Evolutionary conservation across 1,140 invertebrate genomes (phyloP).

Genomic region (Hyposmocoma kahamanoa): DNA sequence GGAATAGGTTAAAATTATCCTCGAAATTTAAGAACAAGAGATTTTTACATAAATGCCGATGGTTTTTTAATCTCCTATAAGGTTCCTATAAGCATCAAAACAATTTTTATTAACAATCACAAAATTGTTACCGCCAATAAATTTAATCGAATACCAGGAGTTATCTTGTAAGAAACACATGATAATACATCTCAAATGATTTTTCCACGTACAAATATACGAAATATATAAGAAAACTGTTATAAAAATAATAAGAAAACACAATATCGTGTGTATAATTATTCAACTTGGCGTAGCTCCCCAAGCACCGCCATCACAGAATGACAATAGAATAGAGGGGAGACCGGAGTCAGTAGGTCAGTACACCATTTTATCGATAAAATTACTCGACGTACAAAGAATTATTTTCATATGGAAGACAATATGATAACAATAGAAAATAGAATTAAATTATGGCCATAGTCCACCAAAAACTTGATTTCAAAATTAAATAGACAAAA

Average conservation of each 20-base stretch:
- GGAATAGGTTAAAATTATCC: constrained; percentile 2
- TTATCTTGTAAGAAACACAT: constrained; percentile 32
- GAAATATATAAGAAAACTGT: constrained; percentile 18
- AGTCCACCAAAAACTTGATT: too few relatives aligned
- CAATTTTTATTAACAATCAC: constrained; percentile 39
- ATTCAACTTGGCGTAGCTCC: constrained; percentile 49
- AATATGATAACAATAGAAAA: too few relatives aligned
- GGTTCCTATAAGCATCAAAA: constrained; percentile 36
- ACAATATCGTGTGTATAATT: constrained; percentile 36
- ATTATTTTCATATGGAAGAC: too few relatives aligned
- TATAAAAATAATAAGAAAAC: constrained; percentile 22
- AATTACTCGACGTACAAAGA: too few relatives aligned
- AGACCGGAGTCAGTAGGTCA: not conserved
- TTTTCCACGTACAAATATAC: constrained; percentile 20
- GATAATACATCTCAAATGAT: constrained; percentile 27
- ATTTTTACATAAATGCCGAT: too few relatives aligned
- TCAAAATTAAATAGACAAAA: too few relatives aligned
- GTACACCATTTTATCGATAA: not conserved
- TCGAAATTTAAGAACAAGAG: constrained; percentile 9
- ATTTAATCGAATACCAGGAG: constrained; percentile 20
- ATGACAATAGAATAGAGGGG: constrained; percentile 2
- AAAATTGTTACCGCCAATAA: constrained; percentile 45
- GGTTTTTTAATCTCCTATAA: constrained; percentile 25
- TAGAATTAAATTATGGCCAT: too few relatives aligned
- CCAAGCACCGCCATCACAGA: constrained; percentile 53